phyloP scores from a whole-genome alignment of 2,888 invertebrate genomes.

The Euclidia mi region DNA sequence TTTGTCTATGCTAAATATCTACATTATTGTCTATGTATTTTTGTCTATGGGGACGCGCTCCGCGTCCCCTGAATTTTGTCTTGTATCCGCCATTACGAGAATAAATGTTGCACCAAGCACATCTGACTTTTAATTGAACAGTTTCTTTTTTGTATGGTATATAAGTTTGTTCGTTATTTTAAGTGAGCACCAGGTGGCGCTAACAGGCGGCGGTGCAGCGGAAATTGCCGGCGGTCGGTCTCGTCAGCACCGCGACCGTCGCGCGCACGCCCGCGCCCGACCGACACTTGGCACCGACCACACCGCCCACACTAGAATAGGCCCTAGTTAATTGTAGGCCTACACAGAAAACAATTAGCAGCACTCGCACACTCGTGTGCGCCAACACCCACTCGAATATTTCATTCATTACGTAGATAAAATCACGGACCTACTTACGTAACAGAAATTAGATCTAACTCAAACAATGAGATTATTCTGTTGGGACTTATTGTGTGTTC shows the following conservation, averaged over 20 bases:
- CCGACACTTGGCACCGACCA: slow-evolving; percentile 64
- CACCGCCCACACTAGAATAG: slow-evolving; percentile 61
- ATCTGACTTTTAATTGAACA: too few species aligned
- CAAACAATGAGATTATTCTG: slow-evolving; percentile 42
- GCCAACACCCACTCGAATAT: slow-evolving; percentile 49
- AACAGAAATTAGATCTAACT: slow-evolving; percentile 49
- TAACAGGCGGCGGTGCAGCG: slow-evolving; percentile 74
- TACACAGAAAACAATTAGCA: slow-evolving; percentile 78
- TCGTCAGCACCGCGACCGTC: slow-evolving; percentile 40
- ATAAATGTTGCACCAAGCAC: too few species aligned
- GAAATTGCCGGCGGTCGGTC: slow-evolving; percentile 78
- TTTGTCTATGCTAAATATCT: too few species aligned
- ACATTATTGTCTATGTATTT: too few species aligned
- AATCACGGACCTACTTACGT: slow-evolving; percentile 45
- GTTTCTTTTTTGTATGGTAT: too few species aligned
- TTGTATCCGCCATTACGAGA: too few species aligned
- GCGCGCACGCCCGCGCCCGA: slow-evolving; percentile 36
- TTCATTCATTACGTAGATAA: slow-evolving; percentile 52
- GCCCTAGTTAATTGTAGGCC: slow-evolving; percentile 73
- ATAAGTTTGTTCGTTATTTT: slow-evolving; percentile 65
- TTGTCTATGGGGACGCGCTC: too few species aligned
- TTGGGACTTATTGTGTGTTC: slow-evolving; percentile 29
- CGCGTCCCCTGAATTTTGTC: too few species aligned
- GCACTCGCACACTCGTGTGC: slow-evolving; percentile 66
- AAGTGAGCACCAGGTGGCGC: slow-evolving; percentile 75